Evolutionary conservation across 2,113 vertebrate species (phyloP), one percentile per base, ranked within the genome.

Genomic region (Periophthalmus modestus): DNA sequence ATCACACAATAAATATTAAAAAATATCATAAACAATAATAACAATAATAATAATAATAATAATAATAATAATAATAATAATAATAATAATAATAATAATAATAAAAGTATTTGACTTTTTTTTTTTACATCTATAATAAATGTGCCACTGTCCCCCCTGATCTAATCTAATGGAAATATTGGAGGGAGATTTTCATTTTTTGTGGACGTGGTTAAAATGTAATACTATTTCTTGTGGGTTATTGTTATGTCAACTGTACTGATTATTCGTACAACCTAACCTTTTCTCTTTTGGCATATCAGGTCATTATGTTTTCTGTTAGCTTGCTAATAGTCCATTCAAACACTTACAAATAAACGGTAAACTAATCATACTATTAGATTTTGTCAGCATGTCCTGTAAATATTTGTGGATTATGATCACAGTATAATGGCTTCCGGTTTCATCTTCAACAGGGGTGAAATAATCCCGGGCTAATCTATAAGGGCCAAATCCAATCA

Each of bases 401-500:
- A 80, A 85, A 88, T 82, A 75, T 84, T 21, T 85, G 82, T 71
- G 43, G 11, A 82, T 84, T 83, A 74, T 72, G 58, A 89, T 81
- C 81, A 79, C 39, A 78, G 72, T 55, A 71, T 77, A 78, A 88
- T 83, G 78, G 79, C 78, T 85, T 91, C 77, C 86, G 74, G 85
- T 85, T 87, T 82, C 62, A 83, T 87, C 77, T 85, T 74, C 80
- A 88, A 84, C 85, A 78, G 79, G 86, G 79, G 58, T 78, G 77
- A 86, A 87, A 85, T 89, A 81, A 88, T 89, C 87, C 72, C 69
- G 80, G 80, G 81, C 85, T 85, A 86, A 91, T 89, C 82, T 83
- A 72, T 85, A 83, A 89, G 75, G 76, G 73, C 78, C 74, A 77
- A 83, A 90, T 86, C 84, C 84, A 89, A 87, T 89, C 84, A 78